Conservation (phyloP, 2,797 vertebrate species). For the Pitangus sulphuratus region DNA sequence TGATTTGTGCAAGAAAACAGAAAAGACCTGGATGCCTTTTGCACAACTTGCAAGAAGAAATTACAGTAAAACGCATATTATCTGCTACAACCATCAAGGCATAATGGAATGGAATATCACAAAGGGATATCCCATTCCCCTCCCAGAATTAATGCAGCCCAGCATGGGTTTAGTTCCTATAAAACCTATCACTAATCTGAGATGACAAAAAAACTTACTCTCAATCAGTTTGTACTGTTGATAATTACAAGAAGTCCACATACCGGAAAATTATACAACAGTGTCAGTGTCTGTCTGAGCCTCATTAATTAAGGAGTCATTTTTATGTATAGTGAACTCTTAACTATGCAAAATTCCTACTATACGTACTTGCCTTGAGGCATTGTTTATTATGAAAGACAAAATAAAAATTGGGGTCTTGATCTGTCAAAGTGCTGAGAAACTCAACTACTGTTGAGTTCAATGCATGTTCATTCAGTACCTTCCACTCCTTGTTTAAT, state of each 20-base stretch:
- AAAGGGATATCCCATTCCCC: neutral
- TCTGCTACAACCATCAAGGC: neutral
- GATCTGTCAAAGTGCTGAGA: conserved; percentile 31
- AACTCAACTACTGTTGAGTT: conserved; percentile 5
- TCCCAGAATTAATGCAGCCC: neutral
- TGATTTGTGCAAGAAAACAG: neutral
- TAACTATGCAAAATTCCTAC: conserved; percentile 36
- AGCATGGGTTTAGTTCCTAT: neutral
- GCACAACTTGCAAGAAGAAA: neutral
- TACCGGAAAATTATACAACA: neutral
- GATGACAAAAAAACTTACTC: neutral
- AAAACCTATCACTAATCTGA: neutral
- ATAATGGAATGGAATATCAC: neutral
- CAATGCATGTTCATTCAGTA: neutral
- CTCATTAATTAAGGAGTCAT: conserved; percentile 11
- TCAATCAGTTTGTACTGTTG: neutral
- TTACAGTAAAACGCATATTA: neutral
- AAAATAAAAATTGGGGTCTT: conserved; percentile 38
- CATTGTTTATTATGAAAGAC: conserved; percentile 54
- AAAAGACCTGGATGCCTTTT: neutral
- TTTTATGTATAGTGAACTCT: conserved; percentile 39
- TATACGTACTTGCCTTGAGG: neutral
- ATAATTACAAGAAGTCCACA: neutral
- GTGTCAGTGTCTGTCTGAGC: neutral
- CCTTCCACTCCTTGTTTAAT: conserved; percentile 29